phyloP scores from a whole-genome alignment of 2,797 vertebrate genomes.

The Bradypodion pumilum region DNA sequence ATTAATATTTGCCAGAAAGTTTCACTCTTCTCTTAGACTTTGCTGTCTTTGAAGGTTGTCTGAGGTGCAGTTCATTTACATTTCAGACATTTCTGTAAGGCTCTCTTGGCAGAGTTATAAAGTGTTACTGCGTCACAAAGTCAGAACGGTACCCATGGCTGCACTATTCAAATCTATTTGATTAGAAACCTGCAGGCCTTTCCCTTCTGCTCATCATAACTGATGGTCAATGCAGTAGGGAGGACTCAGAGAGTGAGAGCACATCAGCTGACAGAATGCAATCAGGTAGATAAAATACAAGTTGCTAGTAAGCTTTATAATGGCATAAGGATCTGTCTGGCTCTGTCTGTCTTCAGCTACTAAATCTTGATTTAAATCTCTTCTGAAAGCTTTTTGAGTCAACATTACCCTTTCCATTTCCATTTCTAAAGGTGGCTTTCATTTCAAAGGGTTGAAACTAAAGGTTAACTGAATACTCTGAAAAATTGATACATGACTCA shows the following conservation, averaged over 20 bases:
- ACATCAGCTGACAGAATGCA: slow-evolving; percentile 28
- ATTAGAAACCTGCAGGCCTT: slow-evolving; percentile 36
- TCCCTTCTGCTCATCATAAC: slow-evolving; percentile 29
- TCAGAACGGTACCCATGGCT: slow-evolving; percentile 36
- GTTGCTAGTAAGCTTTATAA: slow-evolving; percentile 37
- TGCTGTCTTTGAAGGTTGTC: slow-evolving; percentile 37
- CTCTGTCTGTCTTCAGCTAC: slow-evolving; percentile 27
- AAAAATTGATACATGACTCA: slow-evolving; percentile 26
- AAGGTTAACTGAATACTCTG: slow-evolving; percentile 39
- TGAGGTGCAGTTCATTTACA: slow-evolving; percentile 38
- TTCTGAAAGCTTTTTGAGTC: slow-evolving; percentile 43
- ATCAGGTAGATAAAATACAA: slow-evolving; percentile 35
- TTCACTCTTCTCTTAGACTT: slow-evolving; percentile 12
- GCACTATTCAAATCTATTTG: slow-evolving; percentile 40
- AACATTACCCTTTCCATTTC: slow-evolving; percentile 44
- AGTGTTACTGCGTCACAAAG: slow-evolving; percentile 22
- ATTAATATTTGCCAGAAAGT: slow-evolving; percentile 9
- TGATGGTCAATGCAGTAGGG: slow-evolving; percentile 28
- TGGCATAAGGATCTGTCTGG: slow-evolving; percentile 34
- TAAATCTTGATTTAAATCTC: slow-evolving; percentile 44
- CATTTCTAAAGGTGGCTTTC: slow-evolving; percentile 37
- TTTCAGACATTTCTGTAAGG: slow-evolving; percentile 35
- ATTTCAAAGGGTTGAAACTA: slow-evolving; percentile 39
- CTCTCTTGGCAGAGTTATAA: slow-evolving; percentile 25
- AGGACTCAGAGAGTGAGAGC: slow-evolving; percentile 23